Evolutionary conservation across 2,888 invertebrate species (phyloP), one percentile per base, ranked within the genome.

Genomic region (Agrotis ipsilon): DNA sequence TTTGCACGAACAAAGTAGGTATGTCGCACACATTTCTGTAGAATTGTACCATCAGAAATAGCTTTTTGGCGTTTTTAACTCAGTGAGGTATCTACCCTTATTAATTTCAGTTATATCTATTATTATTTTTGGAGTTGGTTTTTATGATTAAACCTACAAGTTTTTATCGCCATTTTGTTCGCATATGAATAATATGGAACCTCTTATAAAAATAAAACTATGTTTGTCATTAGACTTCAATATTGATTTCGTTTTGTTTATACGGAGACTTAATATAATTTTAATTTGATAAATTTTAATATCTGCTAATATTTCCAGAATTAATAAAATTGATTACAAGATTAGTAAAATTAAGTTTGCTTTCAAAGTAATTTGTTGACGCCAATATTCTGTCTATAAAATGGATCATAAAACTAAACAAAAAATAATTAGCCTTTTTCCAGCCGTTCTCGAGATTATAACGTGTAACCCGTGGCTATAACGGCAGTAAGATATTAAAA

Each of bases 91-190:
- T 54, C 58, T 54, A 51, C 55, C 66, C 64, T 78, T 75, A 79
- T 79, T 81, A 81, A 75, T 81, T 82, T 75, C n/a, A 79, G 59
- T 49, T 82, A 72, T 60, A 67, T 18, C 21, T 18, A n/a, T 59
- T n/a, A n/a, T n/a, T n/a, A 32, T 60, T 67, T 39, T 72, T 59
- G 27, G 14, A 65, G 19, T 43, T 24, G 18, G 52, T 46, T 60
- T 2, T 39, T 5, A 27, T 27, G 3, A 27, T 27, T 32, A 39
- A 21, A n/a, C 27, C 27, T 27, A 39, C 18, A 45, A 51, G 13
- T 18, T 51, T 3, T 19, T 24, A 7, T 13, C 24, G n/a, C 16
- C 13, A 49, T 48, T 49, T 66, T 1, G 32, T 21, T n/a, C 2
- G 21, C 21, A 21, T 61, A 32, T 13, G n/a, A n/a, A n/a, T 13